Percentiles rank a stretch among this genome's conserved stretches.
phyloP scores from a whole-genome alignment of 2,113 vertebrate species.

The Crotalus tigris region DNA sequence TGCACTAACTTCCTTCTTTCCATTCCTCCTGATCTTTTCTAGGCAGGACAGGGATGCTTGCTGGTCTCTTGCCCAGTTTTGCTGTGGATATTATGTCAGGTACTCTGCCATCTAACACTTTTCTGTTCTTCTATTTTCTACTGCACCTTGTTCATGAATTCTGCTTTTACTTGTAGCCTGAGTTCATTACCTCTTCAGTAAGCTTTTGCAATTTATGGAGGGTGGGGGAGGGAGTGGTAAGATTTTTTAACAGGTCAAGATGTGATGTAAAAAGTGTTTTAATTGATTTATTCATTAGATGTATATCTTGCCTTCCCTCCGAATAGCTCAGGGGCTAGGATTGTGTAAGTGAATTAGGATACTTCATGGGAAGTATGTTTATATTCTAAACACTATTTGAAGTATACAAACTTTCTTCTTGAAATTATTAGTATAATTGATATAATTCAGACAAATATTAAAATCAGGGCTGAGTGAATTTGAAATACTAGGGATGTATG shows the following conservation, averaged over 20 bases:
- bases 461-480: neutral
- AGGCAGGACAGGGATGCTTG: slow-evolving; percentile 96
- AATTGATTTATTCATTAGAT: neutral
- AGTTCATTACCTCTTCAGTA: neutral
- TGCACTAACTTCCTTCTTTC: slow-evolving; percentile 75
- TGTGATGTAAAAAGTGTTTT: slow-evolving; percentile 1
- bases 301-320: neutral
- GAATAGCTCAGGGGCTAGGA: neutral
- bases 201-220: neutral
- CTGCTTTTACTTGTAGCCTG: slow-evolving; percentile 15
- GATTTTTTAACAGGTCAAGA: neutral
- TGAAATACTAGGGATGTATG: neutral
- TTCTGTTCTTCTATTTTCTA: neutral
- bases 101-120: slow-evolving; percentile 76
- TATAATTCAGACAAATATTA: neutral
- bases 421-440: neutral
- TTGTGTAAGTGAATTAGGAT: neutral
- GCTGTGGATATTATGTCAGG: slow-evolving; percentile 99
- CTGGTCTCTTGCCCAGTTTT: slow-evolving; percentile 98
- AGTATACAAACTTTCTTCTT: neutral
- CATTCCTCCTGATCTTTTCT: slow-evolving; percentile 78
- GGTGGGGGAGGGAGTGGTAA: neutral
- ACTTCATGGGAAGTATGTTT: neutral
- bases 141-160: slow-evolving; percentile 35
- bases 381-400: neutral